These are phyloP conservation scores for Lepilemur septentrionalis DNA, from an alignment of 2,797 vertebrate species.

Conservation along the genomic window DNA sequence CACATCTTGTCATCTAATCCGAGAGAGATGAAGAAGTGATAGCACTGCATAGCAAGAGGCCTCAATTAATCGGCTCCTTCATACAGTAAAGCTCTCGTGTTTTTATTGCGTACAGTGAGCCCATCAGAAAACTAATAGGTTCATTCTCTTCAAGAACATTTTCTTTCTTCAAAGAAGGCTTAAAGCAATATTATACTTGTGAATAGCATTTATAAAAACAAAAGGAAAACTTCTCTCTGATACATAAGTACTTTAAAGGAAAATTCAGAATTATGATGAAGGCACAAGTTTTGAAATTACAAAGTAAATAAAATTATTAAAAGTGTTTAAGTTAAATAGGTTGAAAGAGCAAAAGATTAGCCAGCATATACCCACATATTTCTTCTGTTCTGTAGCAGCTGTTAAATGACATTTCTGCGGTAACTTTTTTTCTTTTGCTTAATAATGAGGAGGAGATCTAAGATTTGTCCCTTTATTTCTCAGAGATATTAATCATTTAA, in stretches of 20 bases:
- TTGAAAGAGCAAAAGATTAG: conserved; percentile 12
- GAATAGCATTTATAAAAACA: conserved; percentile 4
- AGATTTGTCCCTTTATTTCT: conserved; percentile 19
- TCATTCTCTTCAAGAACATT: conserved; percentile 30
- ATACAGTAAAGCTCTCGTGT: neutral
- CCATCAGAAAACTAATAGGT: conserved; percentile 4
- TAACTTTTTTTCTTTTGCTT: neutral
- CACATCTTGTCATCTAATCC: conserved; percentile 49
- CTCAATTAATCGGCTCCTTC: conserved; percentile 32
- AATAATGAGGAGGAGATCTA: neutral
- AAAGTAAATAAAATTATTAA: conserved; percentile 31
- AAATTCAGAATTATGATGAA: conserved; percentile 37
- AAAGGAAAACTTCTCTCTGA: conserved; percentile 36
- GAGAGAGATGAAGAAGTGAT: conserved; percentile 39
- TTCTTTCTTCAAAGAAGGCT: conserved; percentile 1
- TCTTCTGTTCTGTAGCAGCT: neutral
- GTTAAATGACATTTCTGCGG: neutral
- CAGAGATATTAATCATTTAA: conserved; percentile 11
- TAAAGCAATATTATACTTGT: conserved; percentile 46
- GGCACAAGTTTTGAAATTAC: neutral
- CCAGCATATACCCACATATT: neutral
- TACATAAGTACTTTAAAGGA: neutral
- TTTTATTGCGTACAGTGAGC: neutral
- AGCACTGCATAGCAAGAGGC: neutral
- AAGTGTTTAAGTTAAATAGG: neutral